Base-by-base conservation (phyloP, 2,797 vertebrate species). In the Pogonophryne albipinna region DNA sequence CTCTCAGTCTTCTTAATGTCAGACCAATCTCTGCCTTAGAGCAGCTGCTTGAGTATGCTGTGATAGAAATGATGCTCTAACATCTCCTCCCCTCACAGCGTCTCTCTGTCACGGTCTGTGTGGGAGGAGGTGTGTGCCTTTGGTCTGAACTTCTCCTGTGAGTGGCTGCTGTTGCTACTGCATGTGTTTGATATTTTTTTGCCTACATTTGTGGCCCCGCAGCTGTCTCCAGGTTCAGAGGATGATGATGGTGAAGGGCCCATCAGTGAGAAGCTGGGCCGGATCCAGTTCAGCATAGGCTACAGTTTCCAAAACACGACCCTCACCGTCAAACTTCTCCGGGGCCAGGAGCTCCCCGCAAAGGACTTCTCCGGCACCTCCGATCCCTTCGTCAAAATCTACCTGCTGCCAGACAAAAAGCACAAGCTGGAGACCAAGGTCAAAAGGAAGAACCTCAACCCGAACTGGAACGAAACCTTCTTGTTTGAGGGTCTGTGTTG, bases 241-340 rank as follows among this genome's bases (percentile, higher is more conserved):
- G 98, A 99, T 0, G 98, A 99, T 15, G 94, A 95, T 3, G 97
- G 97, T 0, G 98, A 99, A 60, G 97, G 96, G 50, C 84, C 97
- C 44, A 95, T 96, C 90, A 95, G 96, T 55, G 98, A 99, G 94
- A 99, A 98, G 89, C 94, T 99, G 83, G 98, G 98, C 38, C 96
- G 97, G 66, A 99, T 99, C 94, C 98, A 99, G 94, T 99, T 99
- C 93, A 99, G 98, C 19, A 97, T 99, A 2, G 98, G 98, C 84
- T 99, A 99, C 96, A 99, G 97, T 93, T 99, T 99, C 94, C 98
- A 99, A 88, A 98, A 99, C 92, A 99, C 98, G 27, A 99, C 98
- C 23, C 95, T 99, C 83, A 99, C 98, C 0, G 98, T 99, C 62
- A 99, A 99, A 93, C 95, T 99, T 85, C 95, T 99, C 91, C 97